Base-by-base conservation (phyloP, 2,113 vertebrate species). In the Corydoras maculifer region DNA sequence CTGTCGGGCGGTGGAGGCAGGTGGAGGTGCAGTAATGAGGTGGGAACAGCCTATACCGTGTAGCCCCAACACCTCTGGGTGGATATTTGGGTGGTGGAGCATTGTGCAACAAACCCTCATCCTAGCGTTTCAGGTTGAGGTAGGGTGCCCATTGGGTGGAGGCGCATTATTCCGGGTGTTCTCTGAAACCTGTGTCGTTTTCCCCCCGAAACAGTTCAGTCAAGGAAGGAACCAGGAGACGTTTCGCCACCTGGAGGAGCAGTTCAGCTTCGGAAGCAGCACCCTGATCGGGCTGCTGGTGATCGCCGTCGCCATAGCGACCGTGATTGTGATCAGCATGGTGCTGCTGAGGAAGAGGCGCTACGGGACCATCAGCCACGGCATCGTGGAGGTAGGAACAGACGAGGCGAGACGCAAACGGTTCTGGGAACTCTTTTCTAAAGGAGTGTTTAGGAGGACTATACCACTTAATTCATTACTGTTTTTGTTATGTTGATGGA, bases 361-460 rank as follows among this genome's bases (percentile, higher is more conserved):
- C 74, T 98, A 99, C 0, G 94, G 96, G 65, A 95, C 95, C 81
- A 98, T 99, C 89, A 99, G 97, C 82, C 97, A 99, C 1, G 97
- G 96, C 48, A 94, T 99, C 49, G 96, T 99, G 87, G 97, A 99
- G 94, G 96, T 98, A 78, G 91, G 93, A 7, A 7, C 5, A 1
- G 12, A 43, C 35, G 7, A 8, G 18, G 18, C 18, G 18, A 25
- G 18, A 25, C 18, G 18, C 18, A 25, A 25, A 25, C 18, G 18
- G 18, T 25, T 25, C 18, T 25, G 2, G 18, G 18, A 25, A 25
- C 18, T 25, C 18, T 25, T 25, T 25, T 25, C 18, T 25, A 2
- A 25, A 25, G 18, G 18, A 1, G 18, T 25, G 18, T 25, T 25
- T 8, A 43, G 4, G 35, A 43, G 7, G 35, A 43, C 4, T 5